Conservation (phyloP, 1,140 invertebrate species). For the Heliconius congener region DNA sequence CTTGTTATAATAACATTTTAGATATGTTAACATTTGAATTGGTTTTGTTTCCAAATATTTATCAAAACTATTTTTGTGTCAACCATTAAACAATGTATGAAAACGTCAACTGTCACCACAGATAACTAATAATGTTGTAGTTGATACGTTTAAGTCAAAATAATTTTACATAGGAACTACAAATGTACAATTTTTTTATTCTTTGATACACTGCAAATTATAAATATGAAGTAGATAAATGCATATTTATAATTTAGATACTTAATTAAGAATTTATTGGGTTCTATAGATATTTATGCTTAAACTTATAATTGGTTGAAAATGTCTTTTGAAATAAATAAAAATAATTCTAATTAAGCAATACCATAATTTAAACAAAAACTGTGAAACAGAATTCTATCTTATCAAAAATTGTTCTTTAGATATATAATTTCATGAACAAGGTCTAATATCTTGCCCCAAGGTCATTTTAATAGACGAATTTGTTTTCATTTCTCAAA, state of each 20-base stretch:
- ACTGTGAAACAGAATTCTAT: neutral
- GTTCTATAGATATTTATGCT: too few relatives aligned
- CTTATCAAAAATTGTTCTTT: neutral
- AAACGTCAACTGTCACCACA: conserved; percentile 53
- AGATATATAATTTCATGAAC: neutral
- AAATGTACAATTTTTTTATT: too few relatives aligned
- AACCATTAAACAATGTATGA: conserved; percentile 59
- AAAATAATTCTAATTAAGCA: neutral
- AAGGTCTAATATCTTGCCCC: neutral
- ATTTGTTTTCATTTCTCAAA: neutral
- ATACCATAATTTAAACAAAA: neutral
- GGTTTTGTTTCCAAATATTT: conserved; percentile 68
- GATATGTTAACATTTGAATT: conserved; percentile 32
- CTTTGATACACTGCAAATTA: too few relatives aligned
- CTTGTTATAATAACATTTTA: conserved; percentile 27
- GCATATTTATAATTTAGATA: too few relatives aligned
- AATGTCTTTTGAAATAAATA: too few relatives aligned
- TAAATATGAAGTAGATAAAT: too few relatives aligned
- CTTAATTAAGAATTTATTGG: too few relatives aligned
- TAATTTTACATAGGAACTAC: too few relatives aligned
- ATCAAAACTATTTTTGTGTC: conserved; percentile 73
- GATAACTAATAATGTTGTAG: conserved; percentile 3
- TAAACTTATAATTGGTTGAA: too few relatives aligned
- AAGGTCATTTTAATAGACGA: conserved; percentile 30
- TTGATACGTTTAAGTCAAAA: neutral